Percentiles rank a stretch among this genome's conserved stretches.
Evolutionary conservation across 2,888 invertebrate genomes (phyloP).

Genomic region (Gisinianus flammeolus): DNA sequence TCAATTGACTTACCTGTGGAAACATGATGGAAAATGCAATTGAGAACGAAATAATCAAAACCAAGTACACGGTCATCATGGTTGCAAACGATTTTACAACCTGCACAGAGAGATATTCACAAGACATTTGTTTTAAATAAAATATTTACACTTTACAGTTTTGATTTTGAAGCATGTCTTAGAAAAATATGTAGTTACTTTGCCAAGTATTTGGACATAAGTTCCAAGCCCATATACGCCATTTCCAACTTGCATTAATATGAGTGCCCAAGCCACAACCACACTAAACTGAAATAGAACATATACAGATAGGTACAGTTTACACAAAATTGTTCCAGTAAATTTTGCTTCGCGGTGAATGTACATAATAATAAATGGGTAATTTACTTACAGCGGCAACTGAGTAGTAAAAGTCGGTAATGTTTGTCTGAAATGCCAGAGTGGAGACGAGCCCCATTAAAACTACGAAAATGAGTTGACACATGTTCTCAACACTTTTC

Average conservation of each 20-base stretch:
- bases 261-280: slow-evolving; percentile 29
- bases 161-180: too few species aligned
- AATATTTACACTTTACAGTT: not conserved
- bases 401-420: slow-evolving; percentile 32
- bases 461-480: slow-evolving; percentile 17
- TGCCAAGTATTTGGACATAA: slow-evolving; percentile 35
- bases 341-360: too few species aligned
- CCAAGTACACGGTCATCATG: slow-evolving; percentile 29
- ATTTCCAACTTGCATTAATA: slow-evolving; percentile 38
- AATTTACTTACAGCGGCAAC: slow-evolving; percentile 29
- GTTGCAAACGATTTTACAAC: slow-evolving; percentile 31
- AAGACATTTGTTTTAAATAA: too few species aligned
- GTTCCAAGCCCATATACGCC: slow-evolving; percentile 30
- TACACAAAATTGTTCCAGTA: too few species aligned
- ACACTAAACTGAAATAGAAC: slow-evolving; percentile 24
- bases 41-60: slow-evolving; percentile 39
- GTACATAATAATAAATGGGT: too few species aligned
- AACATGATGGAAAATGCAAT: slow-evolving; percentile 37
- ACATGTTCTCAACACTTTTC: slow-evolving; percentile 26
- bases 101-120: slow-evolving; percentile 3
- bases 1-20: slow-evolving; percentile 21
- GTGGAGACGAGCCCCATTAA: slow-evolving; percentile 21
- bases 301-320: too few species aligned
- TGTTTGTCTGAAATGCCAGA: slow-evolving; percentile 15
- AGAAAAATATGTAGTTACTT: slow-evolving; percentile 7